Conservation (phyloP, 2,888 invertebrate species). For the Ornithoptera alexandrae region DNA sequence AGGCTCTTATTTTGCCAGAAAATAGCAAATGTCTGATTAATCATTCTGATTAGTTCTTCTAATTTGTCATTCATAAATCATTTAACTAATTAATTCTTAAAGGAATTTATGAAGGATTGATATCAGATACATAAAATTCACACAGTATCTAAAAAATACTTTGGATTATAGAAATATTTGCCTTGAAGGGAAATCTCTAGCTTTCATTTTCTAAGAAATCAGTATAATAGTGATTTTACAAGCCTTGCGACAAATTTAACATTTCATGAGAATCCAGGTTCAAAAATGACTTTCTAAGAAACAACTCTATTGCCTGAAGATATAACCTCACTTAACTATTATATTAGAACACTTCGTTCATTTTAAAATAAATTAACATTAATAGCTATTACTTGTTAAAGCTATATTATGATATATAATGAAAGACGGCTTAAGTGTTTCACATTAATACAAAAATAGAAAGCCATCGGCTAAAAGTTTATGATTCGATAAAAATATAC, state of each 20-base stretch:
- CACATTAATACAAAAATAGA: not conserved
- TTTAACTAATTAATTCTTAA: no score
- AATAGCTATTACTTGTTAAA: not conserved
- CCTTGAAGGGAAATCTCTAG: no score
- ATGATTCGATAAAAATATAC: not conserved
- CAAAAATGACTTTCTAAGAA: no score
- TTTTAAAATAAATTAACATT: not conserved
- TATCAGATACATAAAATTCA: no score
- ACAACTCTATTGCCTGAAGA: not conserved
- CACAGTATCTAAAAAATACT: no score
- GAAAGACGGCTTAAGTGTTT: constrained; percentile 11
- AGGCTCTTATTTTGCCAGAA: no score
- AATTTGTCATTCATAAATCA: no score
- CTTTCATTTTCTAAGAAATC: not conserved
- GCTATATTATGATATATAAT: not conserved
- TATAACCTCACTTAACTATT: not conserved
- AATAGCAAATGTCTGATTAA: no score
- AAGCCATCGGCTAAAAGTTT: not conserved
- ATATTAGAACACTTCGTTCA: not conserved
- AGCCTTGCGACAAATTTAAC: not conserved
- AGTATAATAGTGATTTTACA: not conserved
- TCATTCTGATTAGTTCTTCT: no score
- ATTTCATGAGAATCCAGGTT: not conserved
- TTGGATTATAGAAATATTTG: no score
- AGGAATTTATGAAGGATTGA: no score